Evolutionary conservation across 2,888 invertebrate genomes (phyloP), one percentile per base, ranked within the genome.

Genomic region (Neoitamus cyanurus): DNA sequence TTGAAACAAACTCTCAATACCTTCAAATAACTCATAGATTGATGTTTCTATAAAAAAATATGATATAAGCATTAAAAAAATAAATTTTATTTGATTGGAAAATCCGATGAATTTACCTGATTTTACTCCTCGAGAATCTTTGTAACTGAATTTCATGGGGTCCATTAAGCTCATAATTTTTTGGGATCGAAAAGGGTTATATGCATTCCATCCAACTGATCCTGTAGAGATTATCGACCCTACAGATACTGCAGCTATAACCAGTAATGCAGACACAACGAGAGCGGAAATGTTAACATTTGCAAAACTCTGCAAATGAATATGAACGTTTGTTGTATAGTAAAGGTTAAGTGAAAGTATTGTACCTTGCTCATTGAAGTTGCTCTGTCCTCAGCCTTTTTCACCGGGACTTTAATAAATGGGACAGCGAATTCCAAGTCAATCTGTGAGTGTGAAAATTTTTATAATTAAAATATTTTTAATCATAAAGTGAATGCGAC

Each of bases 391-490:
- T 92, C 88, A 34, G 92, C 89, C 0, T 89, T 92, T 73, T 92
- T 90, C 3, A 94, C 90, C 0, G 94, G 94, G 73, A 94, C 92
- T 3, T 92, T 90, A 5, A 94, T 87, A 86, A 94, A 94, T 0
- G 94, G 94, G 13, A 94, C 92, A 1, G 92, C 92, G 85, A 94
- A 93, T 70, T 93, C 93, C 88, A 94, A 88, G 84, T 93, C 93
- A 42, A 94, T 90, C 94, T 94, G 87, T 13, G 15, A 42, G 73
- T 30, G 69, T 83, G 78, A 13, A 9, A 34, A 77, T 20, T 70
- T n/a, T 31, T 31, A 68, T 68, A 9, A 68, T 28, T 15, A 37
- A 37, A 37, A 68, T 68, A 2, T 68, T 48, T 48, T 5, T n/a
- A 11, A 13, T 0, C 3, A n/a, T 5, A 2, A 0, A 68, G 3